Evolutionary conservation across 2,888 invertebrate genomes (phyloP), one percentile per base, ranked within the genome.

Genomic region (Philereme vetulata): DNA sequence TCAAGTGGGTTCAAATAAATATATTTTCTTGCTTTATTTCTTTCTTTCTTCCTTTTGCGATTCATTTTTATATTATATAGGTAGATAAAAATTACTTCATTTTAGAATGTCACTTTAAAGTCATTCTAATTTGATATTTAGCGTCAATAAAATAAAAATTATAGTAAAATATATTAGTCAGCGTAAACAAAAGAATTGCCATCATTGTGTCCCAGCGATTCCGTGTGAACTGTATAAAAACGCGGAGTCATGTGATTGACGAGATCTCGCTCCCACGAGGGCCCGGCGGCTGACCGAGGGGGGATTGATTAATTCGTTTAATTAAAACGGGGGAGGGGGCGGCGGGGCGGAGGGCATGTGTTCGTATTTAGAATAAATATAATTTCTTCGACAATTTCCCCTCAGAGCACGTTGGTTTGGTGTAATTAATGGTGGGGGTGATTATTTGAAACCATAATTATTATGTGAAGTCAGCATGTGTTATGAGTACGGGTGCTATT

Each of bases 281-380:
- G 53, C 45, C 42, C 38, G 54, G 53, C 51, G 55, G 49, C 45
- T 55, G 62, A 58, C 54, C 43, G 51, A 6, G 11, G 47, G 50
- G 43, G 56, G 67, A 71, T 72, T 81, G 82, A 81, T 81, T 80
- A 80, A 82, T 81, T 74, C 72, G 77, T 81, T 82, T 81, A 80
- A 82, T 82, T 80, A 81, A 81, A 78, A 52, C 55, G 63, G 59
- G 61, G 51, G 49, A 50, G 53, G 54, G 62, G 66, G 56, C 1
- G 21, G 21, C 21, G 21, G 21, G 21, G 21, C 21, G 21, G 21
- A 21, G 21, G 21, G 21, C 21, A 21, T 21, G 65, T 65, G 68
- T 60, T 69, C 65, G 65, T 72, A 67, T 76, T 71, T 69, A 66
- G 66, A 72, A 67, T 73, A 68, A 70, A 73, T 70, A 68, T 69